Conservation (phyloP, 2,888 invertebrate species). For the Aproaerema taeniolella region DNA sequence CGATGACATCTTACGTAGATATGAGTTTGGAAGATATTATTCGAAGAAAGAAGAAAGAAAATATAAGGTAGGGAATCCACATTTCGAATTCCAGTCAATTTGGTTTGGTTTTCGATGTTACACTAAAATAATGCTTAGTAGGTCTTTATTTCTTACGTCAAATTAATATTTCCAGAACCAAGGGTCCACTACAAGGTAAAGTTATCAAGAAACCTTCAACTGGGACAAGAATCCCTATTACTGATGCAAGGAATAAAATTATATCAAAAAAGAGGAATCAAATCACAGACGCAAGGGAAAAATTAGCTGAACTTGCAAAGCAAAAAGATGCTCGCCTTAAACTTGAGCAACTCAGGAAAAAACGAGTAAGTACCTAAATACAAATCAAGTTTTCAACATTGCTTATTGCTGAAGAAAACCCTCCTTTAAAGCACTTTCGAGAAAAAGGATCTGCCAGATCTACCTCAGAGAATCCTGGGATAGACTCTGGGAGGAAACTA, state of each 20-base stretch:
- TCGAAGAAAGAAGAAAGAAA: slow-evolving; percentile 53
- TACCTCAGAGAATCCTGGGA: no score
- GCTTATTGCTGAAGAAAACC: no score
- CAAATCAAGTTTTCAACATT: no score
- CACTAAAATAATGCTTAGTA: background rate
- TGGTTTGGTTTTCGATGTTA: background rate
- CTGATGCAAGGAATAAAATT: slow-evolving; percentile 87
- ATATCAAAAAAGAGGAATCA: slow-evolving; percentile 86
- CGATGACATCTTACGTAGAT: slow-evolving; percentile 57
- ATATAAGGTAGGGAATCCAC: slow-evolving; percentile 32
- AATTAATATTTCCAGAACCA: slow-evolving; percentile 23
- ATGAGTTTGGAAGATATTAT: slow-evolving; percentile 74
- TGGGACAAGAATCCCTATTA: slow-evolving; percentile 33
- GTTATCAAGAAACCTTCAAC: slow-evolving; percentile 15
- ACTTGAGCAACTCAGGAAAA: slow-evolving; percentile 80
- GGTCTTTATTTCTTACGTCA: background rate
- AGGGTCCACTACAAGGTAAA: slow-evolving; percentile 24
- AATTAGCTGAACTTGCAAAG: slow-evolving; percentile 85
- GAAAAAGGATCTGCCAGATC: no score
- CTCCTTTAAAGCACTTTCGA: no score
- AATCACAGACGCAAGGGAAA: slow-evolving; percentile 88
- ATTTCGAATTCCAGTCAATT: background rate
- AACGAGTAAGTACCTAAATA: slow-evolving; percentile 44
- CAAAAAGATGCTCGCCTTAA: slow-evolving; percentile 86
- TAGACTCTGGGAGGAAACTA: no score